A percentile compares a stretch with the other conserved stretches of the same genome.
phyloP scores from a whole-genome alignment of 2,113 vertebrate species.

The Sprattus sprattus region DNA sequence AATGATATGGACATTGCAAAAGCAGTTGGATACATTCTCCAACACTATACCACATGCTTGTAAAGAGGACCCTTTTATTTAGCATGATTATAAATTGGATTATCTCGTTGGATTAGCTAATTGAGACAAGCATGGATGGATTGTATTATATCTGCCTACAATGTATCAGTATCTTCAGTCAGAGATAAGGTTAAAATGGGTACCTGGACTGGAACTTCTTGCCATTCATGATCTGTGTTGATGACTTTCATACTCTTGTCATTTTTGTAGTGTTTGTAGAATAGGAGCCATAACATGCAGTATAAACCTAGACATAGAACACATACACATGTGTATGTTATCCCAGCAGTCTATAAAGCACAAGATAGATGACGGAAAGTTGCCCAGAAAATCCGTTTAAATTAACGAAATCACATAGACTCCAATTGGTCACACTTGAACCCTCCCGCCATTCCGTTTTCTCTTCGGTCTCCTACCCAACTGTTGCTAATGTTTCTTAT shows the following conservation, averaged over 20 bases:
- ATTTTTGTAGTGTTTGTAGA: not conserved
- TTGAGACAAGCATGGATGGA: too few relatives aligned
- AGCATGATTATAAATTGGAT: not conserved
- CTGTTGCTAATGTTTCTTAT: conserved; percentile 1
- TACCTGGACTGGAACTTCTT: too few relatives aligned
- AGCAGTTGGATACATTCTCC: not conserved
- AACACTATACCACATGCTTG: not conserved
- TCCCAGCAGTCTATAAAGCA: not conserved
- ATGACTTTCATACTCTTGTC: too few relatives aligned
- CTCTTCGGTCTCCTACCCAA: not conserved
- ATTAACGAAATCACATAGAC: not conserved
- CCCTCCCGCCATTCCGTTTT: not conserved
- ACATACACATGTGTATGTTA: not conserved
- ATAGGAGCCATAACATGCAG: not conserved
- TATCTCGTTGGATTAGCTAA: too few relatives aligned
- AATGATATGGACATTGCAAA: not conserved
- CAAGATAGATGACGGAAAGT: not conserved
- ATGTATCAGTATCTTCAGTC: too few relatives aligned
- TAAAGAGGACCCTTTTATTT: not conserved
- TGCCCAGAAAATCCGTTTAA: not conserved
- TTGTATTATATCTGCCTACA: too few relatives aligned
- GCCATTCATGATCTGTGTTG: too few relatives aligned
- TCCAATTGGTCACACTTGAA: not conserved
- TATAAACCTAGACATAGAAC: not conserved
- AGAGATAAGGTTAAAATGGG: too few relatives aligned